phyloP scores from a whole-genome alignment of 53 echinoderm and acorn worm species.

The Pentamera pediparva region DNA sequence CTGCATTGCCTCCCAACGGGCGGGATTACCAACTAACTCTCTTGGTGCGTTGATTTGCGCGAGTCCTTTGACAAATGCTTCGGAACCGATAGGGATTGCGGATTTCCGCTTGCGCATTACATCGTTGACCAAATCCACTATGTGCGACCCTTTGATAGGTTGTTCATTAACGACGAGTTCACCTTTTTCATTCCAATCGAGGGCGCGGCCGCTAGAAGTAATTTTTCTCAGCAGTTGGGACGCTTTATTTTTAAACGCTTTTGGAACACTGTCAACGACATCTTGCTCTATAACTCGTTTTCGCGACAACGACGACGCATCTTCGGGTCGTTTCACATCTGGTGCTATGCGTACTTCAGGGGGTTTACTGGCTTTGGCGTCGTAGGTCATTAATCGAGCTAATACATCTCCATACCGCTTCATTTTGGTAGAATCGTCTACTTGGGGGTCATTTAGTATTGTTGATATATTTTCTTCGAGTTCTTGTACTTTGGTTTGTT shows the following conservation, averaged over 20 bases:
- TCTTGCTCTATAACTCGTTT: neutral
- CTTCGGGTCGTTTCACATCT: neutral
- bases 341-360: neutral
- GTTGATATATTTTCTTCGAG: neutral
- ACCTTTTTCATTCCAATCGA: neutral
- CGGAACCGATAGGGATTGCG: constrained; percentile 23
- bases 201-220: neutral
- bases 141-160: constrained; percentile 26
- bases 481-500: neutral
- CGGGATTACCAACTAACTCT: constrained; percentile 48
- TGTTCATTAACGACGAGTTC: constrained; percentile 7
- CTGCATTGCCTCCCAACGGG: constrained; percentile 29
- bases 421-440: constrained; percentile 12
- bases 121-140: too few species aligned
- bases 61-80: constrained; percentile 18
- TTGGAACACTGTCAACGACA: constrained; percentile 9
- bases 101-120: too few species aligned
- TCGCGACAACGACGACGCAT: neutral
- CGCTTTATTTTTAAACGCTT: neutral
- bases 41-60: constrained; percentile 29
- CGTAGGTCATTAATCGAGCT: neutral
- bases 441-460: neutral
- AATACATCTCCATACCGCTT: constrained; percentile 4
- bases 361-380: neutral
- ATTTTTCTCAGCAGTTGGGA: neutral